A percentile compares a stretch with the other conserved stretches of the same genome.
phyloP scores from a whole-genome alignment of 2,888 invertebrate genomes.

The Agonum fuliginosum region DNA sequence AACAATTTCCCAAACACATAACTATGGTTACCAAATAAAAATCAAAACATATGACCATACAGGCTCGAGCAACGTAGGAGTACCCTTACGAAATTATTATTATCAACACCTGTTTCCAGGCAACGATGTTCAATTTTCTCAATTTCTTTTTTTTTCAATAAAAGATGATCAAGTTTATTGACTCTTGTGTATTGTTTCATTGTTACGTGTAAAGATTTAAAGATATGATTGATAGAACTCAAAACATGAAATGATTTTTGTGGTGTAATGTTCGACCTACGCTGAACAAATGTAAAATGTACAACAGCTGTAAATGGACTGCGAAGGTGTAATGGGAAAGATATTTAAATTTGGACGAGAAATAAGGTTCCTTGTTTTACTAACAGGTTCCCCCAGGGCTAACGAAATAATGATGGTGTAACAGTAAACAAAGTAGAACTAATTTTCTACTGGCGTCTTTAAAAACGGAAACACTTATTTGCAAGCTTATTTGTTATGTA shows the following conservation, averaged over 20 bases:
- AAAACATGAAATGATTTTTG: conserved; percentile 19
- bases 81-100: background rate
- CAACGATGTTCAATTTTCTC: background rate
- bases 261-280: conserved; percentile 8
- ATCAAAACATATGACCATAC: background rate
- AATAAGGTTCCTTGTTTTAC: background rate
- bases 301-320: background rate
- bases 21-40: background rate
- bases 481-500: too few species aligned
- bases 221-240: conserved; percentile 22
- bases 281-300: conserved; percentile 1
- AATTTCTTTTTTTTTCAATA: background rate
- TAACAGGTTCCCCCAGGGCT: background rate
- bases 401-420: background rate
- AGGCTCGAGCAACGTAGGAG: background rate
- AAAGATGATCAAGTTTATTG: background rate
- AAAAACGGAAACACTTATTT: too few species aligned
- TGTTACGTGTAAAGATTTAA: conserved; percentile 8
- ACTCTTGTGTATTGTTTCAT: conserved; percentile 1
- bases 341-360: conserved; percentile 33
- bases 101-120: conserved; percentile 7
- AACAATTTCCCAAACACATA: background rate
- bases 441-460: too few species aligned
- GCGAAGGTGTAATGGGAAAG: conserved; percentile 1
- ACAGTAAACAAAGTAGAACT: too few species aligned